These are phyloP conservation scores for Thaleichthys pacificus DNA, from an alignment of 2,797 vertebrate genomes.

Conservation along the genomic window DNA sequence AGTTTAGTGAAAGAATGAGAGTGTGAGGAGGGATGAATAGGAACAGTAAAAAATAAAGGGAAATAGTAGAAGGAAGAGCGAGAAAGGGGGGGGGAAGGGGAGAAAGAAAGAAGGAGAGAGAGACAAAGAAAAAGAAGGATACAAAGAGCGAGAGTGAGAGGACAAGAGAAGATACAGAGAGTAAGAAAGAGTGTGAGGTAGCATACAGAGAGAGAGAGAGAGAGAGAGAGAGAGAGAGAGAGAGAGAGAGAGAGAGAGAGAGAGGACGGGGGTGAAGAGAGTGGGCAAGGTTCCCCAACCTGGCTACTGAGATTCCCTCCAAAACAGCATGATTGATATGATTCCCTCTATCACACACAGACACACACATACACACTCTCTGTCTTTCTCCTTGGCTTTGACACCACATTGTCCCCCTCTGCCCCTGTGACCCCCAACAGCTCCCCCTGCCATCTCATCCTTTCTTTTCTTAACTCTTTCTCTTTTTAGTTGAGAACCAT, in stretches of 20 bases:
- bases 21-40: conserved; percentile 6
- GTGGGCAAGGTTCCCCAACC: conserved; percentile 10
- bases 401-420: conserved; percentile 59
- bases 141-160: neutral
- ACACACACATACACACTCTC: conserved; percentile 46
- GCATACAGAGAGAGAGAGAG: conserved; percentile 54
- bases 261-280: conserved; percentile 33
- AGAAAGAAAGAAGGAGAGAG: neutral
- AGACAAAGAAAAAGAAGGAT: no score
- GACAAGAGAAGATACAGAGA: neutral
- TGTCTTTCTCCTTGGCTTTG: conserved; percentile 66
- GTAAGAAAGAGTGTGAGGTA: conserved; percentile 38
- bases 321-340: conserved; percentile 77
- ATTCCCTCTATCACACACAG: conserved; percentile 53
- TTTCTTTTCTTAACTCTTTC: conserved; percentile 50
- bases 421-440: conserved; percentile 64
- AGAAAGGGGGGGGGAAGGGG: conserved; percentile 44
- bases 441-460: conserved; percentile 50
- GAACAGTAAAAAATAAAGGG: conserved; percentile 2
- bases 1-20: conserved; percentile 55
- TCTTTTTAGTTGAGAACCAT: conserved; percentile 72
- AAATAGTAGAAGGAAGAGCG: neutral
- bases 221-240: conserved; percentile 40
- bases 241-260: no score
- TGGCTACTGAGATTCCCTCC: conserved; percentile 58